Percentiles rank a stretch among this genome's conserved stretches.
Evolutionary conservation across 2,113 vertebrate species (phyloP).

Genomic region (Eulacestoma nigropectus): DNA sequence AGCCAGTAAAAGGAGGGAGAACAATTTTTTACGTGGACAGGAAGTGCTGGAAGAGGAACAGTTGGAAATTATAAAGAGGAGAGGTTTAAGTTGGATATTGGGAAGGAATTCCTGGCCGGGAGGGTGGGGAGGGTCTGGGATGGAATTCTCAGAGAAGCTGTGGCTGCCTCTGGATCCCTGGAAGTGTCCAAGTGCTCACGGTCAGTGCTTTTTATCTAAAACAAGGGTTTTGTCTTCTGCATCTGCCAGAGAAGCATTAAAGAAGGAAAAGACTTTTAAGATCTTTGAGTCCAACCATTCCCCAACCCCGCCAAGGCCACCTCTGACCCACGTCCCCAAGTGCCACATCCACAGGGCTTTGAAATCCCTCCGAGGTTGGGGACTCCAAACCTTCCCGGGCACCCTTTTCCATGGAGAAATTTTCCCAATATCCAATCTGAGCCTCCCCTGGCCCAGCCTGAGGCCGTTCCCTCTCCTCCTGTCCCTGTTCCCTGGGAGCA

Average conservation of each 20-base stretch:
- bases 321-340: background rate
- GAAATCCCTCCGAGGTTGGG: background rate
- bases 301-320: background rate
- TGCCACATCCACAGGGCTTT: background rate
- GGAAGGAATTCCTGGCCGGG: background rate
- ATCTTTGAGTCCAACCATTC: too few relatives aligned
- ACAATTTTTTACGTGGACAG: accelerated
- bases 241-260: background rate
- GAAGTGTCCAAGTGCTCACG: background rate
- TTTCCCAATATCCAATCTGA: background rate
- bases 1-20: background rate
- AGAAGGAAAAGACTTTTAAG: background rate
- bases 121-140: background rate
- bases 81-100: background rate
- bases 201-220: background rate
- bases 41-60: accelerated
- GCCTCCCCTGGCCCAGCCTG: background rate
- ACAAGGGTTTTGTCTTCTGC: background rate
- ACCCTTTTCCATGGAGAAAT: background rate
- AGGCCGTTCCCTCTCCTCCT: background rate
- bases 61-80: background rate
- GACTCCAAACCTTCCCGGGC: background rate
- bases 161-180: background rate
- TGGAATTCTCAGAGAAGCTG: background rate
- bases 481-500: background rate